Evolutionary conservation across 2,113 vertebrate genomes (phyloP), one percentile per base, ranked within the genome.

Genomic region (Megaceryle torquata): DNA sequence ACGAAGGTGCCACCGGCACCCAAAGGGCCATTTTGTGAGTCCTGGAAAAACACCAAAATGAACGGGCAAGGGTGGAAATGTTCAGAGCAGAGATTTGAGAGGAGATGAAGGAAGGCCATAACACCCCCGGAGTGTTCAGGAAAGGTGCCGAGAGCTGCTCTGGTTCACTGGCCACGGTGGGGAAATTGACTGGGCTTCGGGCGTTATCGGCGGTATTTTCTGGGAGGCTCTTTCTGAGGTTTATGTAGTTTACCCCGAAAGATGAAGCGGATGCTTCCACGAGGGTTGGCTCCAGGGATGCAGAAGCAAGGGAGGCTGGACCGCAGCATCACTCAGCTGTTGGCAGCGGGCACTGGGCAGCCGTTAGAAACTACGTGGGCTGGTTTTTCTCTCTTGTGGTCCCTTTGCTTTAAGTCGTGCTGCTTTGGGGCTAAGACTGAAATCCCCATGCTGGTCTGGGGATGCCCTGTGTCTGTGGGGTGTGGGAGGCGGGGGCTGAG

Each of bases 331-430:
- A 1, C 82, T 37, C 1, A 3, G 41, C 53, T 1, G 0, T 11
- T 29, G 48, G 50, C 37, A 33, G 54, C 0, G 1, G 48, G 46
- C 24, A 5, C 53, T 16, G 54, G 24, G 56, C 41, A 39, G 41
- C 79, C 4, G 0, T 1, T 10, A 3, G 26, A 11, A 8, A 1
- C 3, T 12, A 4, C 4, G 1, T 4, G 37, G 20, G 24, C 61
- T 68, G 85, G 31, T 18, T 61, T 61, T 20, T 64, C 43, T 74
- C 53, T 19, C 39, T 39, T 53, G 9, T 5, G 26, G 24, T n/a
- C 60, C 51, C 16, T 2, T 50, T 67, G 28, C 57, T 57, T 25
- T 5, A 6, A 33, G 35, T 25, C 0, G 0, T 5, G 68, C 13
- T 20, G 59, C 21, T 93, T 19, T 39, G n/a, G 39, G 75, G 41